A percentile compares a stretch with the other conserved stretches of the same genome.
Evolutionary conservation across 2,888 invertebrate species (phyloP).

Genomic region (Amblyjoppa fuscipennis): DNA sequence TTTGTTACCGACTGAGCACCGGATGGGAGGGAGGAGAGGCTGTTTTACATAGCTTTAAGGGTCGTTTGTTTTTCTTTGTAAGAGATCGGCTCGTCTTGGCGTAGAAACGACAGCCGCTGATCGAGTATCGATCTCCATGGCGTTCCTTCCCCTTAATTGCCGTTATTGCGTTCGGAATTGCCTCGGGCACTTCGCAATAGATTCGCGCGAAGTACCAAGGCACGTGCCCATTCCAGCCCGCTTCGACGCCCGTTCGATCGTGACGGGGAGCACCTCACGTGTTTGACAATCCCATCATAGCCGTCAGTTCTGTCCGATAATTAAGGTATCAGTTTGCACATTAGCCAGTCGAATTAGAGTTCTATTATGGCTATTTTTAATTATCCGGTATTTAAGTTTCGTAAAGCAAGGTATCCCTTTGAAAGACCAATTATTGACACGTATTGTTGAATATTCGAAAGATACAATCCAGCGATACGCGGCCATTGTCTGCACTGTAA

Average conservation of each 20-base stretch:
- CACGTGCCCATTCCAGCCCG: constrained; percentile 18
- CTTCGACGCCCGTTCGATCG: constrained; percentile 40
- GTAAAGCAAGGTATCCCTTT: too few relatives aligned
- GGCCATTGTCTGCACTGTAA: too few relatives aligned
- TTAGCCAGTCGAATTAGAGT: too few relatives aligned
- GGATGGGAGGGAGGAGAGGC: too few relatives aligned
- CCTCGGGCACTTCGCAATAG: constrained; percentile 25
- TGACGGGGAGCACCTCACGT: not conserved
- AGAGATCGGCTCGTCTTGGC: not conserved
- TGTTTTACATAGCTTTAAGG: too few relatives aligned
- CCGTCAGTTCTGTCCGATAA: constrained; percentile 9
- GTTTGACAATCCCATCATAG: not conserved
- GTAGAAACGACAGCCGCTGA: constrained; percentile 31
- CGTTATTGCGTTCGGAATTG: constrained; percentile 53
- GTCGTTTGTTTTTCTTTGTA: too few relatives aligned
- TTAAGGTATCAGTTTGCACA: not conserved
- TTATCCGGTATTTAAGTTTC: too few relatives aligned
- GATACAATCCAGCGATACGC: too few relatives aligned
- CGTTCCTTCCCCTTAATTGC: constrained; percentile 48
- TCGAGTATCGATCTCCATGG: constrained; percentile 40
- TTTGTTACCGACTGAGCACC: too few relatives aligned
- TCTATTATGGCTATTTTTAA: too few relatives aligned
- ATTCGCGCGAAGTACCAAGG: constrained; percentile 18
- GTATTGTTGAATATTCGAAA: too few relatives aligned
- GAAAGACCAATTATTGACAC: too few relatives aligned